phyloP scores from a whole-genome alignment of 2,797 vertebrate genomes.

The Chaenodraco wilsoni region DNA sequence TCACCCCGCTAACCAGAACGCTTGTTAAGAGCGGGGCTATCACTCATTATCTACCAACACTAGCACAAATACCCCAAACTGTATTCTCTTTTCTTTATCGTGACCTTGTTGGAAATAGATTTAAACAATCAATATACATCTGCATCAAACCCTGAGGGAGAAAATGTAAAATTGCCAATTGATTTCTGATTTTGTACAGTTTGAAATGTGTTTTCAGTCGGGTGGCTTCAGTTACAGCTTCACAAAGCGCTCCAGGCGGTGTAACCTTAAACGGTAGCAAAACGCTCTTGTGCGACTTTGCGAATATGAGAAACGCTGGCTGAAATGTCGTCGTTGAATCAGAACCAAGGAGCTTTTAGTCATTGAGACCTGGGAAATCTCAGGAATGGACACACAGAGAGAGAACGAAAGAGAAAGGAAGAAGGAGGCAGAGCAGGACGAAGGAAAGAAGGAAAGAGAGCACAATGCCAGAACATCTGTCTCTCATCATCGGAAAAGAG shows the following conservation, averaged over 20 bases:
- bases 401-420: conserved; percentile 16
- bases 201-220: conserved; percentile 31
- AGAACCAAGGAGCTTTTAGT: conserved; percentile 58
- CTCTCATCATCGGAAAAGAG: conserved; percentile 77
- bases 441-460: conserved; percentile 30
- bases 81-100: conserved; percentile 29
- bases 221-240: conserved; percentile 16
- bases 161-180: conserved; percentile 19
- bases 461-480: conserved; percentile 82
- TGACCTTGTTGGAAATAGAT: conserved; percentile 44
- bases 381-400: conserved; percentile 51
- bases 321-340: conserved; percentile 66
- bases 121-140: conserved; percentile 40
- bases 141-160: conserved; percentile 26
- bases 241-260: conserved; percentile 22
- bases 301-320: conserved; percentile 39
- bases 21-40: conserved; percentile 18
- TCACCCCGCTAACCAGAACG: conserved; percentile 26
- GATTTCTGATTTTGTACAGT: conserved; percentile 30
- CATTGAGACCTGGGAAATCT: conserved; percentile 66
- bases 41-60: conserved; percentile 30
- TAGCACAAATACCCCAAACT: conserved; percentile 13
- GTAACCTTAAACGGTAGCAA: conserved; percentile 31
- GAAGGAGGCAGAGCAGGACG: conserved; percentile 31
- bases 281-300: conserved; percentile 31